Base-by-base conservation (phyloP, 2,888 invertebrate genomes). In the Theristus sp. region DNA sequence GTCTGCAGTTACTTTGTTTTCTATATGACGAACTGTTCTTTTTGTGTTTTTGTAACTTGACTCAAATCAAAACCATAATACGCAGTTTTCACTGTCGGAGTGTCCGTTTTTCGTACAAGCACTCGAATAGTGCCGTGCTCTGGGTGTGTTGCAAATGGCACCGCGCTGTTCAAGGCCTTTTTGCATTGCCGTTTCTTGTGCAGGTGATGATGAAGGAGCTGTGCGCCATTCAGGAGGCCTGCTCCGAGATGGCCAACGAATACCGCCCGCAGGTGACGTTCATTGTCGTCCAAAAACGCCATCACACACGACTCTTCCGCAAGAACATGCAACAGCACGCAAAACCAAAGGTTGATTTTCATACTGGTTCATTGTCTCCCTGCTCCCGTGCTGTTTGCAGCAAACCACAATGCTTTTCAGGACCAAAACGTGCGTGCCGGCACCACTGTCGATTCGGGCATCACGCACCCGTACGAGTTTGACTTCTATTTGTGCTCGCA, bases 161-260 rank as follows among this genome's bases (percentile, higher is more conserved):
- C n/a, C n/a, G n/a, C n/a, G n/a, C n/a, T n/a, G n/a, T n/a, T n/a
- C n/a, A n/a, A n/a, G n/a, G n/a, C n/a, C n/a, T n/a, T n/a, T n/a
- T n/a, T n/a, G n/a, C n/a, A n/a, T n/a, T n/a, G n/a, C n/a, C n/a
- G n/a, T 58, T 25, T 31, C 49, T 3, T 3, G 27, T 61, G 6
- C 57, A 63, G 64, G 63, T 64, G 24, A 25, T 63, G 59, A n/a
- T n/a, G 10, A 46, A 64, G 29, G 64, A 64, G 53, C 2, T 64
- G 58, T 6, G 6, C 30, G 60, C 58, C 1, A 57, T 64, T 2
- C 61, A 58, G 26, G 24, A 49, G n/a, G 64, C 64, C 26, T 64
- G 64, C 25, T 13, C 26, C 26, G 26, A 26, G 6, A 6, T 54
- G 17, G 3, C 10, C 3, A 27, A 10, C 13, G 54, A 22, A 2